Conservation (phyloP, 2,888 invertebrate species). For the Dasypolia templi region DNA sequence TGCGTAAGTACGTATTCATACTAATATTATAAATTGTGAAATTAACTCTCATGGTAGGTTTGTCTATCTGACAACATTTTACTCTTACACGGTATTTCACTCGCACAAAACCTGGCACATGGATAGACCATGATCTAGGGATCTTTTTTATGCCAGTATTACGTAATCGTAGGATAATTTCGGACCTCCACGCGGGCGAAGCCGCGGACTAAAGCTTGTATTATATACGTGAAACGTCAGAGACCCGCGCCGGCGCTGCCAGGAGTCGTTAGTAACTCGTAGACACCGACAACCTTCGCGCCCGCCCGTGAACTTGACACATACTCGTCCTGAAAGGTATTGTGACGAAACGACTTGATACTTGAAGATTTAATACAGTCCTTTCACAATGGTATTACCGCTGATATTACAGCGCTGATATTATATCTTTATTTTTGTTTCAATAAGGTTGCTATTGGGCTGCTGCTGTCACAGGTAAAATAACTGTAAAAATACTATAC, state of each 20-base stretch:
- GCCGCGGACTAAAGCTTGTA: no score
- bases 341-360: slow-evolving; percentile 32
- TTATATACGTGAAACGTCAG: slow-evolving; percentile 20
- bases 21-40: no score
- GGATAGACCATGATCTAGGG: no score
- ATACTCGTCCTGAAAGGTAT: slow-evolving; percentile 31
- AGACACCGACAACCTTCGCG: slow-evolving; percentile 57
- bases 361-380: slow-evolving; percentile 10
- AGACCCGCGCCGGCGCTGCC: not conserved
- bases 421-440: not conserved
- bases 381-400: not conserved
- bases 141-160: not conserved
- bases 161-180: not conserved
- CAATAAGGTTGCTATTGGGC: not conserved
- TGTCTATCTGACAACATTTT: not conserved
- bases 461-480: not conserved
- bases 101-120: not conserved
- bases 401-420: not conserved
- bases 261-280: slow-evolving; percentile 20
- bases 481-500: not conserved
- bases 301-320: slow-evolving; percentile 62
- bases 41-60: not conserved
- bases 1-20: no score
- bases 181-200: not conserved
- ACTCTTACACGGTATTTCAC: not conserved